Evolutionary conservation across 1,140 invertebrate genomes (phyloP), one percentile per base, ranked within the genome.

Genomic region (Euschistus heros): DNA sequence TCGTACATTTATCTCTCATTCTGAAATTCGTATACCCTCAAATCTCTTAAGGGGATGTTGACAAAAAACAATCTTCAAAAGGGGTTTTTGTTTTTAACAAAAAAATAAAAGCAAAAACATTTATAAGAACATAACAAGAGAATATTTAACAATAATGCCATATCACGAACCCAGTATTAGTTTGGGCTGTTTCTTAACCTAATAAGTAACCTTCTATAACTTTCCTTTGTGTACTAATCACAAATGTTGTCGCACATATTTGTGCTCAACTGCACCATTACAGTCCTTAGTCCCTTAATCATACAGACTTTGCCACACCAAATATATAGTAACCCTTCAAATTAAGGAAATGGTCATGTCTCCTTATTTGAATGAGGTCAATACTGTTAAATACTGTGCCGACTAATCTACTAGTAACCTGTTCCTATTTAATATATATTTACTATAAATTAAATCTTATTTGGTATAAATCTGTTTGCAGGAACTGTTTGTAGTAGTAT

Each of bases 301-400:
- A 57, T 57, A 27, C 18, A 57, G 54, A 57, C 54, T 17, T 20
- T 57, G 8, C 24, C 54, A 57, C 54, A 57, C 54, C 54, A 57
- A 57, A 57, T 57, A 24, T 57, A 57, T 37, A 57, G 26, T 22
- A 57, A 24, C 54, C 54, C 10, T 24, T 57, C 24, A 57, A 24
- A 57, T 24, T 2, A 26, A 26, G 24, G 24, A 57, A 22, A 57
- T 15, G 6, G 0, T 17, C 6, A 57, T 18, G 54, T 57, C 54
- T 57, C 54, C 54, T 57, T 57, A 57, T 26, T 57, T 27, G 20
- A 20, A 61, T 61, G 17, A 42, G 59, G 59, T 42, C 26, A 69
- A 69, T 69, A 69, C 69, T 70, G 69, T 44, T 65, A 68, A 70
- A 70, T 70, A 70, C 69, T 70, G 69, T 47, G 64, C 61, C 54